These are phyloP conservation scores for Pollimyrus isidori DNA, from an alignment of 2,113 vertebrate species.

Conservation along the genomic window DNA sequence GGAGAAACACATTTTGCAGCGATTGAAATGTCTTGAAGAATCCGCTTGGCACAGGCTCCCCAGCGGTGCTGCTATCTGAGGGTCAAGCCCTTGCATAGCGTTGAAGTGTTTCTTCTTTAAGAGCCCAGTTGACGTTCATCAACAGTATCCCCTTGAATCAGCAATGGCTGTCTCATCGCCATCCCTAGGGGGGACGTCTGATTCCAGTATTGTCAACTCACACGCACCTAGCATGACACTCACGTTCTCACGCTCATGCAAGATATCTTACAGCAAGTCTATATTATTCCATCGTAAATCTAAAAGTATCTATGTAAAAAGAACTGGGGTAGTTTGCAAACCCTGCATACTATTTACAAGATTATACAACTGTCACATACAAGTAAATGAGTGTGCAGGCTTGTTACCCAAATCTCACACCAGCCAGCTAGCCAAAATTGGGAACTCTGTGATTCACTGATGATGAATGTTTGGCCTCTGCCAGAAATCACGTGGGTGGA, in stretches of 20 bases:
- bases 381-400: too few species aligned
- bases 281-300: too few species aligned
- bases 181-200: background rate
- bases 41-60: background rate
- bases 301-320: too few species aligned
- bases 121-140: background rate
- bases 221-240: too few species aligned
- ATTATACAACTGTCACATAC: too few species aligned
- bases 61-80: background rate
- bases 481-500: background rate
- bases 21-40: background rate
- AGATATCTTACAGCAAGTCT: too few species aligned
- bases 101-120: background rate
- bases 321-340: too few species aligned
- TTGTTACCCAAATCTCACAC: too few species aligned
- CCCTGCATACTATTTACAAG: too few species aligned
- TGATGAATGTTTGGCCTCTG: background rate
- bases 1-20: background rate
- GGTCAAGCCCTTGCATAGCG: background rate
- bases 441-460: background rate
- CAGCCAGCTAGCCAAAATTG: too few species aligned
- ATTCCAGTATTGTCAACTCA: background rate
- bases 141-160: background rate
- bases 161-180: background rate
- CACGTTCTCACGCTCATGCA: too few species aligned